Evolutionary conservation across 2,888 invertebrate species (phyloP).

Genomic region (Lycaena phlaeas): DNA sequence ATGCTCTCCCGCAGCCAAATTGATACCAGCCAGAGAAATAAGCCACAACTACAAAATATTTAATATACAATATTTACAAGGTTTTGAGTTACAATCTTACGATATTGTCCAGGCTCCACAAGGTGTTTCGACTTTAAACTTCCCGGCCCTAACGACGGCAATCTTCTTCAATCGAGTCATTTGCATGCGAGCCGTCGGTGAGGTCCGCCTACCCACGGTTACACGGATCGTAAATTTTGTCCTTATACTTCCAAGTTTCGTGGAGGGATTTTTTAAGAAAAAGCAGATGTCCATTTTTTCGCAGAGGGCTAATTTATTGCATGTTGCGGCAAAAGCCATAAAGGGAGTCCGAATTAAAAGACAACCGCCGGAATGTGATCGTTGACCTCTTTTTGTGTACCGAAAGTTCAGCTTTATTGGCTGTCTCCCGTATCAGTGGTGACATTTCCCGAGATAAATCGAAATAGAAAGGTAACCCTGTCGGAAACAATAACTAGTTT

Average conservation of each 20-base stretch:
- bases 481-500: constrained; percentile 1
- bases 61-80: constrained; percentile 2
- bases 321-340: constrained; percentile 52
- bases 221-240: constrained; percentile 68
- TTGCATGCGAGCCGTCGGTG: constrained; percentile 67
- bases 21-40: neutral
- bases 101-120: constrained; percentile 13
- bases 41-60: neutral
- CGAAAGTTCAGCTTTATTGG: constrained; percentile 25
- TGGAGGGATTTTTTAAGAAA: constrained; percentile 52
- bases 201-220: constrained; percentile 61
- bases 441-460: constrained; percentile 4
- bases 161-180: constrained; percentile 58
- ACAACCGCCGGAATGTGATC: constrained; percentile 37
- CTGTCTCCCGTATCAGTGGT: constrained; percentile 6
- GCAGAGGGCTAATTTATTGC: constrained; percentile 62
- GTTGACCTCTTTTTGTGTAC: constrained; percentile 37
- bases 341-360: constrained; percentile 55
- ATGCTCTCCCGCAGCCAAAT: no score
- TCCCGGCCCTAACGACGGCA: constrained; percentile 37
- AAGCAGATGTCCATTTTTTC: constrained; percentile 66
- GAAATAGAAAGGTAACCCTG: constrained; percentile 4
- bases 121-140: constrained; percentile 53
- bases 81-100: constrained; percentile 8
- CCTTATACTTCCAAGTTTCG: constrained; percentile 54